A percentile compares a stretch with the other conserved stretches of the same genome.
phyloP scores from a whole-genome alignment of 2,888 invertebrate genomes.

The Cheilosia variabilis region DNA sequence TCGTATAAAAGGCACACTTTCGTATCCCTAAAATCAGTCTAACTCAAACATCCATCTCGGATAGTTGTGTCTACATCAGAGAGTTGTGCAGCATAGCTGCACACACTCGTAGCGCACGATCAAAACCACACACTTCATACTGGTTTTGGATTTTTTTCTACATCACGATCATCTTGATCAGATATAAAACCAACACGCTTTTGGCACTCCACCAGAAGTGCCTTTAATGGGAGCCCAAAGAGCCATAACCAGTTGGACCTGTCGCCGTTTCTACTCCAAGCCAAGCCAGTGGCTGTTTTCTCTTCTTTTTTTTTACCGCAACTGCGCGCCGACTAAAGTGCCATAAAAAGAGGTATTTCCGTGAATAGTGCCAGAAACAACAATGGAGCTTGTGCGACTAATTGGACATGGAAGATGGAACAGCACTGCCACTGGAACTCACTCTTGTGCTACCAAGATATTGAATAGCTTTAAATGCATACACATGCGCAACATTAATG shows the following conservation, averaged over 20 bases:
- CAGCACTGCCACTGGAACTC: constrained; percentile 17
- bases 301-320: not conserved
- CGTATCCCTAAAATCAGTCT: constrained; percentile 64
- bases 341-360: constrained; percentile 28
- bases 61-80: constrained; percentile 44
- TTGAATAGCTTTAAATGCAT: constrained; percentile 62
- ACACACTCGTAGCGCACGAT: constrained; percentile 60
- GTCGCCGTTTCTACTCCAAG: constrained; percentile 58
- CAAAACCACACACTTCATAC: constrained; percentile 57
- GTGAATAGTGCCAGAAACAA: constrained; percentile 46
- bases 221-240: constrained; percentile 68
- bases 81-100: constrained; percentile 48
- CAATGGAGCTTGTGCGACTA: constrained; percentile 55
- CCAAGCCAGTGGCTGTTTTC: constrained; percentile 40
- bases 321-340: constrained; percentile 18
- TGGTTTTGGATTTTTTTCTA: constrained; percentile 44
- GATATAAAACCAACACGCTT: constrained; percentile 73
- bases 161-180: constrained; percentile 59
- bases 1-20: constrained; percentile 63
- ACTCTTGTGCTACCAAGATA: constrained; percentile 45
- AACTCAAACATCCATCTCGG: constrained; percentile 63
- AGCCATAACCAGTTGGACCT: constrained; percentile 73
- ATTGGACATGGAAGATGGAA: constrained; percentile 59
- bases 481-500: constrained; percentile 20
- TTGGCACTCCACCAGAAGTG: constrained; percentile 75